Conservation (phyloP, 2,888 invertebrate genomes). For the Isoperla grammatica region DNA sequence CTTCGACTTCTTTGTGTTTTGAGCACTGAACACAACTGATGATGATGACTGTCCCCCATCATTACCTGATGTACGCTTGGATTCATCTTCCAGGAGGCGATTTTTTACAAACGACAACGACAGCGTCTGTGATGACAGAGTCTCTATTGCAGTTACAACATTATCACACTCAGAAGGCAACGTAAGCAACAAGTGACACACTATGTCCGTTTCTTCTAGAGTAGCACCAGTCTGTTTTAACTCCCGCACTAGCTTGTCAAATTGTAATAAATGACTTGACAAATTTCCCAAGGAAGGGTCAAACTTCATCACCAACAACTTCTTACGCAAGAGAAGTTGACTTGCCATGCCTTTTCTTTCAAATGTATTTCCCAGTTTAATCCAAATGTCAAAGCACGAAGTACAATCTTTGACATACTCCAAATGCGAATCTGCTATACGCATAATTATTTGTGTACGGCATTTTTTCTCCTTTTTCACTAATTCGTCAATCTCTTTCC, state of each 20-base stretch:
- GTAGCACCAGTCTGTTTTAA: not conserved
- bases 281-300: not conserved
- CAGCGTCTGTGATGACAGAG: not conserved
- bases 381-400: not conserved
- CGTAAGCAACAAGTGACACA: not conserved
- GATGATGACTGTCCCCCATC: not conserved
- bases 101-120: not conserved
- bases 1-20: not conserved
- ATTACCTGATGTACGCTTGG: not conserved
- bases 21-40: not conserved
- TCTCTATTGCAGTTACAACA: not conserved
- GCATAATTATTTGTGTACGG: not conserved
- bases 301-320: not conserved
- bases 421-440: slow-evolving; percentile 1
- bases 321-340: slow-evolving; percentile 6
- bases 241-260: not conserved
- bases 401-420: not conserved
- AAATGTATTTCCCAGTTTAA: not conserved
- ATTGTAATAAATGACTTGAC: not conserved
- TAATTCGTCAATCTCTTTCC: too few species aligned
- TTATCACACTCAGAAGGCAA: not conserved
- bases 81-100: not conserved
- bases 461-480: not conserved
- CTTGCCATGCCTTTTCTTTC: slow-evolving; percentile 5
- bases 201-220: not conserved